A percentile compares a stretch with the other conserved stretches of the same genome.
Evolutionary conservation across 2,797 vertebrate genomes (phyloP).

Genomic region (Heteromormyrus szaboi): DNA sequence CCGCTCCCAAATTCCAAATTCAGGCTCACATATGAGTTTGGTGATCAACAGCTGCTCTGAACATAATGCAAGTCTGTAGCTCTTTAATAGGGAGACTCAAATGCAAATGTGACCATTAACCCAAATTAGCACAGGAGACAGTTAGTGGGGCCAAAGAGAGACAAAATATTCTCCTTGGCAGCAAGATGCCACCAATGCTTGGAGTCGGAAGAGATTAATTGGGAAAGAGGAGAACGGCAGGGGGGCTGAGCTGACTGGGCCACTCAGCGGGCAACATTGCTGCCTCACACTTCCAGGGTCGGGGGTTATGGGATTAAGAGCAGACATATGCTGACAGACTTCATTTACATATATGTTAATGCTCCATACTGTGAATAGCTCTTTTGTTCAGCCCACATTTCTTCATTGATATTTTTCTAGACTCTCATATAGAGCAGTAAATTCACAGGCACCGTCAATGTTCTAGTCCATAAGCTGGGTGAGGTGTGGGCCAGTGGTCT

Average conservation of each 20-base stretch:
- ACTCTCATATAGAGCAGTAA: neutral
- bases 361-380: neutral
- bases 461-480: neutral
- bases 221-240: neutral
- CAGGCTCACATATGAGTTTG: neutral
- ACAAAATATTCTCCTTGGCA: neutral
- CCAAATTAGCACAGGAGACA: neutral
- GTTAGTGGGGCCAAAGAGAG: neutral
- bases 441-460: neutral
- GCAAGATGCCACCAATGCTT: neutral
- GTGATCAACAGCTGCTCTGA: neutral
- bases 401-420: neutral
- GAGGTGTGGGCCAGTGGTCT: neutral
- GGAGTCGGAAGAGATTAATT: neutral
- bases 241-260: neutral
- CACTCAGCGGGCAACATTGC: neutral
- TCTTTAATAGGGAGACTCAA: neutral
- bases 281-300: neutral
- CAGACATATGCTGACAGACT: neutral
- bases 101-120: slow-evolving; percentile 1
- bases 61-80: neutral
- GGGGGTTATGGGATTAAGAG: neutral
- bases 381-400: neutral
- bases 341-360: neutral
- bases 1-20: neutral